Base-by-base conservation (phyloP, 2,888 invertebrate species). In the Caenorhabditis virilis region DNA sequence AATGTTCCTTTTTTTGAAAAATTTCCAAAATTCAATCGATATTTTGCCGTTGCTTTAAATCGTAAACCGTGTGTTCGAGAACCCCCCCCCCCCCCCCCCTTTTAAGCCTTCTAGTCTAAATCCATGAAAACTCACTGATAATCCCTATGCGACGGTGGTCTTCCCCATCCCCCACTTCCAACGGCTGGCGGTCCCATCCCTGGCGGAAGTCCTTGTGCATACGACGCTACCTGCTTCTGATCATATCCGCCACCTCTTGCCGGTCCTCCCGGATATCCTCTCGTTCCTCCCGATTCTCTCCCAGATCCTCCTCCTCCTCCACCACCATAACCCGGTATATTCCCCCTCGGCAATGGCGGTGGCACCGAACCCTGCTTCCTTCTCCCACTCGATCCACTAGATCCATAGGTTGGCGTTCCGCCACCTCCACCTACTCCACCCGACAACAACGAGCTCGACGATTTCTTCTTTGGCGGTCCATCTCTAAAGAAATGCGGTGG, bases 141-240 rank as follows among this genome's bases (percentile, higher is more conserved):
- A 33, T 62, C 62, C 52, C 62, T 51, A 52, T 62, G 62, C 48
- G 55, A 52, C 50, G 61, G 61, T 33, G 61, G 55, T 48, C 62
- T 51, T 47, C 53, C 56, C 62, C 62, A 62, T 27, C n/a, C n/a
- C 5, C 11, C n/a, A 15, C 41, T 49, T 23, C 52, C 52, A 42
- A 35, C 46, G 18, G 41, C 46, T 25, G 60, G 60, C 20, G 63
- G 63, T 53, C 53, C 57, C 53, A 57, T 63, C 43, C 63, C 64
- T 22, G 64, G 64, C 43, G 64, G 64, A 58, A 64, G 46, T 26
- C 58, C 64, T 38, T 64, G 64, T 30, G 64, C 58, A 38, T 64
- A 58, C 36, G 58, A 58, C 22, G 64, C 64, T 41, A 58, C 58
- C 43, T 62, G 62, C n/a, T 47, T 33, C 18, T 36, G 36, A 36